phyloP scores from a whole-genome alignment of 2,888 invertebrate genomes.

The Tetramorium bicarinatum region DNA sequence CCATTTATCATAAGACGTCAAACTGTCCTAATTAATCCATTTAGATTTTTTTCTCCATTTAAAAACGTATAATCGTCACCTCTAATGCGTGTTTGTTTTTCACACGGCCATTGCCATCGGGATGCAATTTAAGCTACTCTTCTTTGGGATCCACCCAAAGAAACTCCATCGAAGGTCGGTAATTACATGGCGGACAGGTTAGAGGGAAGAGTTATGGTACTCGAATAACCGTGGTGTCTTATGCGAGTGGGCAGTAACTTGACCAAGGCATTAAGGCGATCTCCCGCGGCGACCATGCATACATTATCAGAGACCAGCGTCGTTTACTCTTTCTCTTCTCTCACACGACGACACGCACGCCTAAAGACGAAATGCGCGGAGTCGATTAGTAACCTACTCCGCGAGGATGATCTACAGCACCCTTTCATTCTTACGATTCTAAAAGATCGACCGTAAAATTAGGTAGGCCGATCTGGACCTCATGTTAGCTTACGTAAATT shows the following conservation, averaged over 20 bases:
- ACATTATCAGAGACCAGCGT: slow-evolving; percentile 66
- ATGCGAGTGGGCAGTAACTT: slow-evolving; percentile 79
- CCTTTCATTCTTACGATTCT: slow-evolving; percentile 19
- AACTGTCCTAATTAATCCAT: not conserved
- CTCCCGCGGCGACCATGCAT: slow-evolving; percentile 79
- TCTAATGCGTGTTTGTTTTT: slow-evolving; percentile 38
- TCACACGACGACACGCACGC: slow-evolving; percentile 63
- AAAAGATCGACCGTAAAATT: slow-evolving; percentile 34
- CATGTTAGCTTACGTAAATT: not conserved
- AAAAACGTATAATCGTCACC: slow-evolving; percentile 15
- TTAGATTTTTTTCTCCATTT: not conserved
- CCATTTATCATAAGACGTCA: not conserved
- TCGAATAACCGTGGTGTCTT: slow-evolving; percentile 77
- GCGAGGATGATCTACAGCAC: slow-evolving; percentile 64
- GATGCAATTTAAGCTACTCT: slow-evolving; percentile 39
- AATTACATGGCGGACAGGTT: slow-evolving; percentile 81
- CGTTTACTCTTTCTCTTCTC: slow-evolving; percentile 57
- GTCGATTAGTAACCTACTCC: slow-evolving; percentile 66
- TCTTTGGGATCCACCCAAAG: slow-evolving; percentile 1
- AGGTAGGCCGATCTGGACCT: not conserved
- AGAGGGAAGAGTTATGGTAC: slow-evolving; percentile 77
- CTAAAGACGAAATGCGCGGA: slow-evolving; percentile 54
- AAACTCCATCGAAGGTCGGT: slow-evolving; percentile 63
- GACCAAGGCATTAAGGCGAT: slow-evolving; percentile 78
- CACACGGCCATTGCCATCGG: slow-evolving; percentile 12